These are phyloP conservation scores for Oncorhynchus clarkii DNA, from an alignment of 2,113 vertebrate genomes.

Conservation along the genomic window DNA sequence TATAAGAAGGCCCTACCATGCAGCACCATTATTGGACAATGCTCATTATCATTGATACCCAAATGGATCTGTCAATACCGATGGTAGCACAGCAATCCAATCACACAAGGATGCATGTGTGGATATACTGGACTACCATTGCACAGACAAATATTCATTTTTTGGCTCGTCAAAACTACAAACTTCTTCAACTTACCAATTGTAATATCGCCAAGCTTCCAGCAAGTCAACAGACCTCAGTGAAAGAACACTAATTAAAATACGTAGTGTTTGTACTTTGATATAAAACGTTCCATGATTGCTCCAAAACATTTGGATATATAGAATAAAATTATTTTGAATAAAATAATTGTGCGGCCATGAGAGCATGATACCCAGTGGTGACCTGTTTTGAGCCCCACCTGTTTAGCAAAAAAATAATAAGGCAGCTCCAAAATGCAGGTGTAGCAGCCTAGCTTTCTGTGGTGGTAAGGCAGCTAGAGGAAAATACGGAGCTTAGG, in stretches of 20 bases:
- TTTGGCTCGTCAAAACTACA: background rate
- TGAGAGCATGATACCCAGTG: background rate
- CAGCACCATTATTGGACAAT: no score
- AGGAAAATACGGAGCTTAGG: no score
- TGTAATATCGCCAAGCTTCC: background rate
- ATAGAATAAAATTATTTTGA: constrained; percentile 21
- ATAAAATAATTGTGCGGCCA: constrained; percentile 14
- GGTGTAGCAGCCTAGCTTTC: no score
- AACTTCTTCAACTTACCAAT: background rate
- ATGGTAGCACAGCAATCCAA: background rate
- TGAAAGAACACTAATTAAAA: constrained; percentile 37
- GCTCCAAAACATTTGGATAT: constrained; percentile 25
- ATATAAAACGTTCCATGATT: constrained; percentile 41
- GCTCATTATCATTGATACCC: no score
- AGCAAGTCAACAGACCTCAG: constrained; percentile 34
- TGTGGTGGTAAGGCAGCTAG: no score
- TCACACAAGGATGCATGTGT: background rate
- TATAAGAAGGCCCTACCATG: no score
- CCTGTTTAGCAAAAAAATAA: no score
- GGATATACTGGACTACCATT: no score
- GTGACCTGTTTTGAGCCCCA: no score
- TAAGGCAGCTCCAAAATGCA: no score
- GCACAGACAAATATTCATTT: no score
- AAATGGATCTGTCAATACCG: no score
- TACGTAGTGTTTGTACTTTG: constrained; percentile 40